Evolutionary conservation across 2,888 invertebrate species (phyloP).

Genomic region (Eupithecia exiguata): DNA sequence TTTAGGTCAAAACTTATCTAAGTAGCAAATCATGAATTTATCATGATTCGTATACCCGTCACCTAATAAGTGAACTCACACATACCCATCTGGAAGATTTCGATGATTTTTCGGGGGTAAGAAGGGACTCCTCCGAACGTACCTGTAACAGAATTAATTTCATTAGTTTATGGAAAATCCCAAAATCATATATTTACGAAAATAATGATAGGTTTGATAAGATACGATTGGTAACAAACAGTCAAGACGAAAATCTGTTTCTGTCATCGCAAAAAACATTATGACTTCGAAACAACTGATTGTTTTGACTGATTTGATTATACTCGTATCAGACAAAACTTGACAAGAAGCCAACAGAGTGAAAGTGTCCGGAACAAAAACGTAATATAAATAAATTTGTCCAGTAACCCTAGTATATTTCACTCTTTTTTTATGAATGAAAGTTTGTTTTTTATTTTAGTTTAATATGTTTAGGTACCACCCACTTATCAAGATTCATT

Average conservation of each 20-base stretch:
- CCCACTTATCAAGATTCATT: conserved; percentile 1
- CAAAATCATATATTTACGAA: not conserved
- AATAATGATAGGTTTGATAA: not conserved
- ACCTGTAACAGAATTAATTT: conserved; percentile 58
- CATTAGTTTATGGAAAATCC: not conserved
- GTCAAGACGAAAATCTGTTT: not conserved
- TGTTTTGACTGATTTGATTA: not conserved
- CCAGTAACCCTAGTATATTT: no score
- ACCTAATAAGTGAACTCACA: conserved; percentile 58
- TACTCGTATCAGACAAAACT: not conserved
- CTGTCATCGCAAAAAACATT: not conserved
- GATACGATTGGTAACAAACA: not conserved
- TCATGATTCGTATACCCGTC: conserved; percentile 51
- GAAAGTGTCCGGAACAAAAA: not conserved
- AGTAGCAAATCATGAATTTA: not conserved
- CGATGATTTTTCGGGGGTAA: conserved; percentile 69
- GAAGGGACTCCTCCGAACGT: conserved; percentile 81
- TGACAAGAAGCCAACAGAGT: not conserved
- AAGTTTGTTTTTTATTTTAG: not conserved
- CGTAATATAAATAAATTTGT: not conserved
- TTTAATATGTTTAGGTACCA: not conserved
- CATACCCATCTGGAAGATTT: conserved; percentile 80
- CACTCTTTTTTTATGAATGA: no score
- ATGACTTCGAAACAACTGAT: not conserved
- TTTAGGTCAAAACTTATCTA: not conserved